Conservation (phyloP, 2,888 invertebrate genomes). For the Danaus chrysippus region DNA sequence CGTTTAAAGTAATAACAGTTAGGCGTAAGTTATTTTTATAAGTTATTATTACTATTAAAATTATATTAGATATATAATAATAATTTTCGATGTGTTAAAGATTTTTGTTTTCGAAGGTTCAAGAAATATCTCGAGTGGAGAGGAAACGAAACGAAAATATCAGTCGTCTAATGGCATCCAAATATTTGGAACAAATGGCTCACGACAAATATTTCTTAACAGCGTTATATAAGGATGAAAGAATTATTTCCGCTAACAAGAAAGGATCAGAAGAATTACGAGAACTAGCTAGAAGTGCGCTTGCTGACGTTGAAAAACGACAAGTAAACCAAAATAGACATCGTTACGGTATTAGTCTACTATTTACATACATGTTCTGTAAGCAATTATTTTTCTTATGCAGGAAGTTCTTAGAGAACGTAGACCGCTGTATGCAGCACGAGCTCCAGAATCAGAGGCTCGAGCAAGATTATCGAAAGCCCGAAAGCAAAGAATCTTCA, state of each 20-base stretch:
- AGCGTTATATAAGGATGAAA: constrained; percentile 62
- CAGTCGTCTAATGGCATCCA: constrained; percentile 68
- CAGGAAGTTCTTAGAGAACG: constrained; percentile 64
- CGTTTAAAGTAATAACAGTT: not conserved
- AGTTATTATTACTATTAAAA: too few relatives aligned
- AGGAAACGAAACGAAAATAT: constrained; percentile 61
- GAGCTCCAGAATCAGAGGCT: constrained; percentile 54
- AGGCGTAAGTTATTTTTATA: too few relatives aligned
- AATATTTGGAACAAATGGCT: constrained; percentile 73
- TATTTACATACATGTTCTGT: not conserved
- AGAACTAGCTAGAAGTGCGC: constrained; percentile 58
- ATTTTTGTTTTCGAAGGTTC: constrained; percentile 45
- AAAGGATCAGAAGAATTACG: constrained; percentile 57
- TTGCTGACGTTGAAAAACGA: constrained; percentile 61
- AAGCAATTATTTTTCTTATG: constrained; percentile 1
- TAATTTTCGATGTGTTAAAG: not conserved
- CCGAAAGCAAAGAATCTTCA: constrained; percentile 52
- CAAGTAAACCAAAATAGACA: constrained; percentile 45
- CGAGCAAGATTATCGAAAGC: constrained; percentile 51
- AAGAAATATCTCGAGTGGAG: constrained; percentile 63
- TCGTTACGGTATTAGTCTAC: not conserved
- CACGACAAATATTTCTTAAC: constrained; percentile 72
- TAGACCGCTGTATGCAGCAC: constrained; percentile 62
- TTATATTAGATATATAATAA: too few relatives aligned
- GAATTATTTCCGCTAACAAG: constrained; percentile 64